Base-by-base conservation (phyloP, 2,797 vertebrate species). In the Spea hammondii region DNA sequence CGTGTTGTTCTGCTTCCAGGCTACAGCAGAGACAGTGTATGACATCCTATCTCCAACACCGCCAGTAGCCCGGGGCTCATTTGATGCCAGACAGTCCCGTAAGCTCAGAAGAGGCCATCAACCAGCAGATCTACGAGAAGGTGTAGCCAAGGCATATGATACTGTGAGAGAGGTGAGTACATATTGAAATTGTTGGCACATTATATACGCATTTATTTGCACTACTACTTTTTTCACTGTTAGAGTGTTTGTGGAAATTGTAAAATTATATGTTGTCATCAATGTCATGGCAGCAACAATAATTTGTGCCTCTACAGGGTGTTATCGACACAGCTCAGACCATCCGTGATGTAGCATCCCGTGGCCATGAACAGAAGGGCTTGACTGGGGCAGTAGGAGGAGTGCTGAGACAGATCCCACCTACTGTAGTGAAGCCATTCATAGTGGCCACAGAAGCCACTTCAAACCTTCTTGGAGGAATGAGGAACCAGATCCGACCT, bases 401-500 rank as follows among this genome's bases (percentile, higher is more conserved):
- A 0, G 95, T 98, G 85, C 90, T 97, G 86, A 92, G 96, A 46
- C 96, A 98, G 89, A 94, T 97, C 85, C 96, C 96, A 0, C 96
- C 96, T n/a, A 97, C 96, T 0, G 96, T 98, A 51, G 95, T 98
- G 73, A 93, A 94, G 85, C 96, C 96, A 0, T 89, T 98, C 70
- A 98, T 97, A 10, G 93, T 98, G 78, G 96, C 95, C 66, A 94
- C 96, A 0, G 96, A 98, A 85, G 96, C 96, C 77, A 97, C 96
- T 0, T 96, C 96, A 84, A 97, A 93, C 85, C 91, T 98, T 50
- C 92, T 98, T 0, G 96, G 96, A 2, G 96, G 96, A 49, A 98
- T 97, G 95, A 88, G 96, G 47, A 97, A 98, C 90, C 96, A 98
- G 92, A 98, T 98, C 87, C 94, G 95, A 83, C 96, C 96, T 0